These are phyloP conservation scores for Oceanodroma leucorhoa DNA, from an alignment of 2,797 vertebrate species.

Conservation along the genomic window DNA sequence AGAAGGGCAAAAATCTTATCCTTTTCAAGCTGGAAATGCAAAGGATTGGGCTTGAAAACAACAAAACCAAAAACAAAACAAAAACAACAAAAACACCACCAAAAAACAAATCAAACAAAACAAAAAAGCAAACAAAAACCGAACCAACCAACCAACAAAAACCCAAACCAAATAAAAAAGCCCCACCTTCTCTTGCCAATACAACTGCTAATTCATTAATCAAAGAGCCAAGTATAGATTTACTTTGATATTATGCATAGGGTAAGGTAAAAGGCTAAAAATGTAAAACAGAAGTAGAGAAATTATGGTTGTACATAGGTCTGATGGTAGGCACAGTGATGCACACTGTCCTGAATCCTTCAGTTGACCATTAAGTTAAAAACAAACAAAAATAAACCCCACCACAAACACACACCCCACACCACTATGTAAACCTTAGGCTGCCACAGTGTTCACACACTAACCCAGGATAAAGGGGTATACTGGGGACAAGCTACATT, in stretches of 20 bases:
- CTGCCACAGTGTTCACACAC: background rate
- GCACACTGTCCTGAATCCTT: background rate
- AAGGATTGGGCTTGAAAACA: background rate
- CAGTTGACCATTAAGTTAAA: background rate
- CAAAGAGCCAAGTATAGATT: background rate
- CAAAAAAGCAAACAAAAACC: background rate
- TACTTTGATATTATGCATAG: background rate
- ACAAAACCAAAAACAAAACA: background rate
- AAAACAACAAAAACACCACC: background rate
- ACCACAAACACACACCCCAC: background rate
- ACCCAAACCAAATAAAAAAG: background rate
- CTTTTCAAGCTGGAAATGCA: background rate
- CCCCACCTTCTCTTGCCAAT: background rate
- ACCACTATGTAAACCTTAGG: background rate
- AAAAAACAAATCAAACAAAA: background rate
- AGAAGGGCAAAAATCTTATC: background rate
- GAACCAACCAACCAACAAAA: background rate
- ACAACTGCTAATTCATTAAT: background rate
- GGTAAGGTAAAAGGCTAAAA: background rate
- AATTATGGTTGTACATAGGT: background rate
- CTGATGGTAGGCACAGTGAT: background rate
- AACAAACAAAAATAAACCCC: background rate
- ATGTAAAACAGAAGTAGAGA: background rate
- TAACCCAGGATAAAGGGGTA: accelerated
- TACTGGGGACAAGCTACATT: background rate